Conservation (phyloP, 2,888 invertebrate genomes). For the Balanococcus diminutus region DNA sequence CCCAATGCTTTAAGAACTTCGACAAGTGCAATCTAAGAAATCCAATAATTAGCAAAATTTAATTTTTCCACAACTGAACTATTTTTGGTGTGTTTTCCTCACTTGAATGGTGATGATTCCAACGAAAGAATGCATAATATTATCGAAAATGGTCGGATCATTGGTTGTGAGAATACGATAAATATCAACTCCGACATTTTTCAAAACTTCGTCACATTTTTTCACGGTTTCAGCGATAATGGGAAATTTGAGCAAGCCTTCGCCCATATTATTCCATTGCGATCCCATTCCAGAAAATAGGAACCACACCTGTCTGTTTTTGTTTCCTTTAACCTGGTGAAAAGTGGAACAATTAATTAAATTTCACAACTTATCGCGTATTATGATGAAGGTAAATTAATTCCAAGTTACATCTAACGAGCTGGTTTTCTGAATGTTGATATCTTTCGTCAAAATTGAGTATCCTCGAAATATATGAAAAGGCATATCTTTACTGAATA, state of each 20-base stretch:
- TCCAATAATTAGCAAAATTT: no score
- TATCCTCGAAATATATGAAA: constrained; percentile 55
- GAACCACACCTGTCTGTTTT: constrained; percentile 68
- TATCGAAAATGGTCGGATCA: constrained; percentile 70
- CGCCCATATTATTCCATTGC: constrained; percentile 85
- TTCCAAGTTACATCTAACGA: not conserved
- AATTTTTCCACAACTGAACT: no score
- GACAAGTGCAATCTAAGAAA: constrained; percentile 67
- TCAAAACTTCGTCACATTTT: constrained; percentile 69
- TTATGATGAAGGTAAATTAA: no score
- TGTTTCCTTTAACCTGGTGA: constrained; percentile 43
- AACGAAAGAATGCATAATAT: no score
- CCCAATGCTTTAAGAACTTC: constrained; percentile 69
- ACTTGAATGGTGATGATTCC: no score
- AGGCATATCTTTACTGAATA: constrained; percentile 53
- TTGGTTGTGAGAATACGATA: constrained; percentile 68
- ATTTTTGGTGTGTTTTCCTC: no score
- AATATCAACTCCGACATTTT: constrained; percentile 70
- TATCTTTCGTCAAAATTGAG: constrained; percentile 6
- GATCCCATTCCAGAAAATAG: constrained; percentile 79
- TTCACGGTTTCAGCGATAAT: constrained; percentile 75
- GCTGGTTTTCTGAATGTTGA: not conserved
- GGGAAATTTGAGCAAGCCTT: constrained; percentile 74
- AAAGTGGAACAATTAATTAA: no score
- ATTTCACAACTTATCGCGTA: no score